A percentile compares a stretch with the other conserved stretches of the same genome.
These are phyloP conservation scores for Alectura lathami DNA, from an alignment of 2,113 vertebrate genomes.

Conservation along the genomic window DNA sequence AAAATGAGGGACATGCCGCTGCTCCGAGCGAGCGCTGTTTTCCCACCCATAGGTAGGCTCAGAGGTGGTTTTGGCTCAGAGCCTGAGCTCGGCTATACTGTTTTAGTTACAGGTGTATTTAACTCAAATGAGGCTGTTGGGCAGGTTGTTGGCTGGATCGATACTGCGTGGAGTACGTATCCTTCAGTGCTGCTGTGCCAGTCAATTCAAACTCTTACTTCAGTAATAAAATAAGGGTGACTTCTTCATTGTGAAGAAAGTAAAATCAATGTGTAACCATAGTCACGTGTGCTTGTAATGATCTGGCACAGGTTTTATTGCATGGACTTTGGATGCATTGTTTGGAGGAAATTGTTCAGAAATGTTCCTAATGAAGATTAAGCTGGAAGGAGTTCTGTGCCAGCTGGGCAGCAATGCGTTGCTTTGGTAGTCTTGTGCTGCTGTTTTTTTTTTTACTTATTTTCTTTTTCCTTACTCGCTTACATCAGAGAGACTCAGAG, in stretches of 20 bases:
- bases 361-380: constrained; percentile 45
- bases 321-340: constrained; percentile 51
- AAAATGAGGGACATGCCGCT: neutral
- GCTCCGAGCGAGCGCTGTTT: neutral
- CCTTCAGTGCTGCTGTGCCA: neutral
- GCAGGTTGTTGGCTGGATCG: neutral
- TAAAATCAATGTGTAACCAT: constrained; percentile 46
- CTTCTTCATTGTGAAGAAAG: neutral
- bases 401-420: neutral
- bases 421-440: neutral
- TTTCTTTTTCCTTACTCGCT: neutral
- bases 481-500: neutral
- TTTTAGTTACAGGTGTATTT: neutral
- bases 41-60: neutral
- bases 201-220: neutral
- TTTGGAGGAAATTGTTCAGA: constrained; percentile 48
- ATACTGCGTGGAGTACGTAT: neutral
- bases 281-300: neutral
- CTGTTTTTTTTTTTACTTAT: neutral
- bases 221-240: neutral
- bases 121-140: neutral
- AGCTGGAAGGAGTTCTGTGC: neutral
- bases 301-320: constrained; percentile 44
- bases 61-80: neutral
- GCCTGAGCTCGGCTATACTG: neutral